Percentiles rank a stretch among this genome's conserved stretches.
These are phyloP conservation scores for Phalacrocorax aristotelis DNA, from an alignment of 2,113 vertebrate genomes.

Conservation along the genomic window DNA sequence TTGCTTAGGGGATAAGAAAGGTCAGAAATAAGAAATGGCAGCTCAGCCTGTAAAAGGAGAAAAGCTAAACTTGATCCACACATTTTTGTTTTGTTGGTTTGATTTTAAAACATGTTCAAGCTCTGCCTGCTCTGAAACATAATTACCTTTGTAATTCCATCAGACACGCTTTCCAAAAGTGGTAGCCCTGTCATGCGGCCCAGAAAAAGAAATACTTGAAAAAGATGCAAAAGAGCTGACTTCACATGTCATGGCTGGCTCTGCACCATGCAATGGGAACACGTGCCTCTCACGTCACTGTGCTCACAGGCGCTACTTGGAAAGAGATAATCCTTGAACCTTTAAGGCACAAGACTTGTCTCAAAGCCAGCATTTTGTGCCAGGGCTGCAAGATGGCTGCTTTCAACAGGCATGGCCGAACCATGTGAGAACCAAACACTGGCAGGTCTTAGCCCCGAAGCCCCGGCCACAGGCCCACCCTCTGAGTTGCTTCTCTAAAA, in stretches of 20 bases:
- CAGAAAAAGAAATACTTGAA: not conserved
- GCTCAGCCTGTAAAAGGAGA: not conserved
- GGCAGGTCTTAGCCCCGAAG: not conserved
- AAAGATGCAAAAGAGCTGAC: not conserved
- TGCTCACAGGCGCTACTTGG: not conserved
- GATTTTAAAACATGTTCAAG: not conserved
- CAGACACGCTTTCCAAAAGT: not conserved
- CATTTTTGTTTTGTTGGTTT: not conserved
- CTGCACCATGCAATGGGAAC: fast-evolving
- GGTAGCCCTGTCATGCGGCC: fast-evolving
- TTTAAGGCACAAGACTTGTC: not conserved
- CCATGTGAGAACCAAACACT: fast-evolving
- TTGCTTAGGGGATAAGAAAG: not conserved
- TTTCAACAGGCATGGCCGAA: not conserved
- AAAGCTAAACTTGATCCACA: not conserved
- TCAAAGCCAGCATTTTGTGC: not conserved
- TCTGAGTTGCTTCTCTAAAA: not conserved
- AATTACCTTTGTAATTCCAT: not conserved
- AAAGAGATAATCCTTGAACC: not conserved
- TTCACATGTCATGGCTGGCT: not conserved
- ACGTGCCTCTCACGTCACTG: fast-evolving
- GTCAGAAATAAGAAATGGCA: not conserved
- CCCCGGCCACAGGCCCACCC: not conserved
- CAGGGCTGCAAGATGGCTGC: not conserved
- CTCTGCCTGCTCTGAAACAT: not conserved